Percentiles rank a stretch among this genome's conserved stretches.
phyloP scores from a whole-genome alignment of 2,888 invertebrate species.

The Caenorhabditis sp. region DNA sequence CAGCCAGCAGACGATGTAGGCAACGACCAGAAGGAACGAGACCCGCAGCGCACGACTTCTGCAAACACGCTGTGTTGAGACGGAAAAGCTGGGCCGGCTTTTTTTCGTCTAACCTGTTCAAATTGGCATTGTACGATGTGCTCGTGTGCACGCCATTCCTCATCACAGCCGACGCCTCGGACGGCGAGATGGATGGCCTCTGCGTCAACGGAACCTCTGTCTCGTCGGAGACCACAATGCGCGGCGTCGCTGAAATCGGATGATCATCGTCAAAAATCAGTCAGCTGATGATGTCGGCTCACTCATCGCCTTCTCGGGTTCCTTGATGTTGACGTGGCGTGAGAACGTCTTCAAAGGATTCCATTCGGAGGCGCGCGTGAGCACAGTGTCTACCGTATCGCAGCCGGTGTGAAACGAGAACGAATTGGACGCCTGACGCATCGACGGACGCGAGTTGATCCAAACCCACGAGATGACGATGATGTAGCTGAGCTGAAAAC shows the following conservation, averaged over 20 bases:
- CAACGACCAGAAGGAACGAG: conserved; percentile 74
- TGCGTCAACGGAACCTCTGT: conserved; percentile 61
- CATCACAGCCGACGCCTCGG: conserved; percentile 64
- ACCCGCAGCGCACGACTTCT: conserved; percentile 77
- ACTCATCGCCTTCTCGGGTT: conserved; percentile 37
- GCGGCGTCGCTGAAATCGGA: conserved; percentile 60
- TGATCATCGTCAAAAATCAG: no score
- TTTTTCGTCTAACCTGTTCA: conserved; percentile 59
- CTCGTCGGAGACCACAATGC: conserved; percentile 67
- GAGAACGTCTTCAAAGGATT: conserved; percentile 66
- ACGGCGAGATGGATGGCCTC: conserved; percentile 60
- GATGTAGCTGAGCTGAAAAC: conserved; percentile 71
- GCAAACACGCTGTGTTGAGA: not conserved
- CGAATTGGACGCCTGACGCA: conserved; percentile 52
- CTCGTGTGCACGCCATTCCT: conserved; percentile 66
- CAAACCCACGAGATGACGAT: conserved; percentile 77
- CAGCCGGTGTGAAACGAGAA: conserved; percentile 67
- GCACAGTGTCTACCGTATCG: conserved; percentile 73
- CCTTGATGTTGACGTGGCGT: conserved; percentile 40
- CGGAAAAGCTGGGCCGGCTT: conserved; percentile 1
- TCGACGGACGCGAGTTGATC: conserved; percentile 74
- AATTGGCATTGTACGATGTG: conserved; percentile 68
- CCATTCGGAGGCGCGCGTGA: conserved; percentile 69
- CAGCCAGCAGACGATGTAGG: conserved; percentile 78
- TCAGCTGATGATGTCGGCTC: no score